Percentiles rank a stretch among this genome's conserved stretches.
These are phyloP conservation scores for Euwallacea similis DNA, from an alignment of 1,140 invertebrate genomes.

Conservation along the genomic window DNA sequence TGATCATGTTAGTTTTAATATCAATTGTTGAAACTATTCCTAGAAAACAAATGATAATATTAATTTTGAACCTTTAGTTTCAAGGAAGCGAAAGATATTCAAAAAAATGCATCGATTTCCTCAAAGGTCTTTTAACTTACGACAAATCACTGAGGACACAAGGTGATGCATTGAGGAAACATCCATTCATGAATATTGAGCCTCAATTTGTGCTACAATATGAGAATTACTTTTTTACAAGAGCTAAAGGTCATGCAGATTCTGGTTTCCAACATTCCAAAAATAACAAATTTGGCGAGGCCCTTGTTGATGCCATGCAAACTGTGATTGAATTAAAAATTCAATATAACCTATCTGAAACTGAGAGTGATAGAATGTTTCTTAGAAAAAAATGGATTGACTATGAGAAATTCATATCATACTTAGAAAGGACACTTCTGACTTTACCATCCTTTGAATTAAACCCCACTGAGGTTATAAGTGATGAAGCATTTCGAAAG, in stretches of 20 bases:
- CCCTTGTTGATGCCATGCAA: conserved; percentile 5
- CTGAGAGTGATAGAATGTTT: neutral
- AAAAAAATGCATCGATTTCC: conserved; percentile 5
- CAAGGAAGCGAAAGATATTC: conserved; percentile 1
- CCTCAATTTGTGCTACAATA: neutral
- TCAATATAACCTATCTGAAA: neutral
- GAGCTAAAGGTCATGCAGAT: neutral
- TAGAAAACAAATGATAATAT: no score
- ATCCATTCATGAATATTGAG: conserved; percentile 20
- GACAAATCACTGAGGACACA: conserved; percentile 6
- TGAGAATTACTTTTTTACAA: neutral
- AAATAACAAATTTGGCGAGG: neutral
- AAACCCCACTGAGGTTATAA: neutral
- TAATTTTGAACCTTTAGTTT: conserved; percentile 1
- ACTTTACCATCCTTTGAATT: neutral
- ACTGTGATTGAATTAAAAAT: conserved; percentile 14
- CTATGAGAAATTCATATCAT: conserved; percentile 5
- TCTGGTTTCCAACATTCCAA: neutral
- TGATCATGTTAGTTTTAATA: no score
- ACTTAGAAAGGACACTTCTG: neutral
- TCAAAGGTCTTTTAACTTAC: conserved; percentile 15
- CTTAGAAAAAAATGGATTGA: neutral
- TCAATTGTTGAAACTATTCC: no score
- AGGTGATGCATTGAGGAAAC: conserved; percentile 7
- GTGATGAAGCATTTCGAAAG: conserved; percentile 18